Base-by-base conservation (phyloP, 1,140 invertebrate genomes). In the Gryllus bimaculatus region DNA sequence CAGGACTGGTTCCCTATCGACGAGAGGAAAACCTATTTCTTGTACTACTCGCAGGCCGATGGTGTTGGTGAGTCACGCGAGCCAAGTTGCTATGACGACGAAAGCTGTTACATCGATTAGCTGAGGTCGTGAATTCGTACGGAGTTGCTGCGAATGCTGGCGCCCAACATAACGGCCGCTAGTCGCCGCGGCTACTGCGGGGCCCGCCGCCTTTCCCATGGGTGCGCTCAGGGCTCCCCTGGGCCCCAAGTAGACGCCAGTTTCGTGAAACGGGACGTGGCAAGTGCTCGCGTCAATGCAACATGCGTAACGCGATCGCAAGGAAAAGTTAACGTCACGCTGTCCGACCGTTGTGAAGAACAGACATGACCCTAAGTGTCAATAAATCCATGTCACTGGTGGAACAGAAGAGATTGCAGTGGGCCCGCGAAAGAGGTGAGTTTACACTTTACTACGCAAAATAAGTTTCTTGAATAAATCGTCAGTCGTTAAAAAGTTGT, bases 361-460 rank as follows among this genome's bases (percentile, higher is more conserved):
- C 76, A 15, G n/a, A 20, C 76, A 39, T 75, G 78, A 26, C 20
- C 78, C 47, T 47, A 47, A 75, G 21, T 10, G 66, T 48, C 66
- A 75, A 48, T 8, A 79, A 79, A 54, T 79, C 85, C 82, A 86
- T 88, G 75, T 90, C 91, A 75, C 85, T 93, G 81, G 85, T 93
- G 80, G 91, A 93, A 85, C 89, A 91, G 84, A 93, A 93, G 84
- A 91, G 90, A 85, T 86, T 90, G 80, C 92, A 93, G 87, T 93
- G 92, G 92, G 92, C 91, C 78, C 88, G 87, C 84, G 92, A 93
- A 87, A 89, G 89, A 89, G 92, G 92, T 93, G 87, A 80, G 84
- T 83, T 66, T 26, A 49, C 47, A 47, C 13, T 81, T 15, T 77
- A 4, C 18, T 54, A 73, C 54, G 78, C 48, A 73, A 39, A 78